Evolutionary conservation across 2,888 invertebrate genomes (phyloP).

Genomic region (Myathropa florea): DNA sequence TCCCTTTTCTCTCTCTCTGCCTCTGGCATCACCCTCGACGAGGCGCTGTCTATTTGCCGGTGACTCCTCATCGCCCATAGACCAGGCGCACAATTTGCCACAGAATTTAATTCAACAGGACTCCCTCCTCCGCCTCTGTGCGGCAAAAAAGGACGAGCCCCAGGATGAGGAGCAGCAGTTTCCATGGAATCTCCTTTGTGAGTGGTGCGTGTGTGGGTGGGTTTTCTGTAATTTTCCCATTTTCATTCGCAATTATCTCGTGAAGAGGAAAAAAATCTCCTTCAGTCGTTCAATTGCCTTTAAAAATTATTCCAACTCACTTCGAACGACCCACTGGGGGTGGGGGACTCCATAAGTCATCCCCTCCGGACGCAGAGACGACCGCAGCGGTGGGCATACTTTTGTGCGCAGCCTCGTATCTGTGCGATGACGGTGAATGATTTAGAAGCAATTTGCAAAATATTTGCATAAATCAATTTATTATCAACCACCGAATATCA

Average conservation of each 20-base stretch:
- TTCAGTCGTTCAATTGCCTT: slow-evolving; percentile 46
- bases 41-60: neutral
- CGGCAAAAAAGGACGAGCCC: slow-evolving; percentile 44
- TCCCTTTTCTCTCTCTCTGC: neutral
- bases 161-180: neutral
- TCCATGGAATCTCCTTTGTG: neutral
- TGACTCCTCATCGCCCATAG: neutral
- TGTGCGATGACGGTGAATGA: slow-evolving; percentile 38
- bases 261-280: neutral
- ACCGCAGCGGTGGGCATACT: neutral
- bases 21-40: neutral
- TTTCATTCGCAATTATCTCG: slow-evolving; percentile 43
- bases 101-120: slow-evolving; percentile 58
- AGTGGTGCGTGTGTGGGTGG: neutral
- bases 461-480: slow-evolving; percentile 71
- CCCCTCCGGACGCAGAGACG: neutral
- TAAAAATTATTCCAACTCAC: slow-evolving; percentile 31
- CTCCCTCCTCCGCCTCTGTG: slow-evolving; percentile 48
- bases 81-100: slow-evolving; percentile 30
- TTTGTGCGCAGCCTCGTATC: neutral
- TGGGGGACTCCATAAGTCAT: neutral
- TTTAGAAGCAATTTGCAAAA: slow-evolving; percentile 69
- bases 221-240: slow-evolving; percentile 34
- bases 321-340: slow-evolving; percentile 3
- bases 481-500: slow-evolving; percentile 67